Percentiles rank a stretch among this genome's conserved stretches.
Evolutionary conservation across 2,797 vertebrate genomes (phyloP).

Genomic region (Tapera naevia): DNA sequence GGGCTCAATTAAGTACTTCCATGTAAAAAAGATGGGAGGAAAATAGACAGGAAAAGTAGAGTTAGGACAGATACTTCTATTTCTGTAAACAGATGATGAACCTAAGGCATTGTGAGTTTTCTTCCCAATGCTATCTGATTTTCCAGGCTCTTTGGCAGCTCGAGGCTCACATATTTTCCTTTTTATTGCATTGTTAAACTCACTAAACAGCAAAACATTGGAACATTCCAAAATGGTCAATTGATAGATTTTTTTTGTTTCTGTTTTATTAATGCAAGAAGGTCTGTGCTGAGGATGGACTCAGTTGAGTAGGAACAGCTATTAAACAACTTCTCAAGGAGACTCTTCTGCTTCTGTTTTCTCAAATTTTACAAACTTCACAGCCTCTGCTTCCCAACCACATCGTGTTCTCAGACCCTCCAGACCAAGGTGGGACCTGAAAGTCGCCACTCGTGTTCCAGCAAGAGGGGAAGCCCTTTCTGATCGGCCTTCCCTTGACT

Average conservation of each 20-base stretch:
- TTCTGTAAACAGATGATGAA: slow-evolving; percentile 26
- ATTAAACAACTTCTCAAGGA: not conserved
- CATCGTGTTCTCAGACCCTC: not conserved
- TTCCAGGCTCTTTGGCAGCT: slow-evolving; percentile 20
- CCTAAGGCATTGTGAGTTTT: not conserved
- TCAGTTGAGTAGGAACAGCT: not conserved
- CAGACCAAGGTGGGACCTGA: not conserved
- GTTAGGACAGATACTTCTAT: slow-evolving; percentile 25
- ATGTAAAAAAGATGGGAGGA: not conserved
- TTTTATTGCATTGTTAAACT: not conserved
- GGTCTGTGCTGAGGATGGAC: not conserved
- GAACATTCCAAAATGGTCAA: not conserved
- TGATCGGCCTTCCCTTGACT: not conserved
- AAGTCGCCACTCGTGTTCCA: not conserved
- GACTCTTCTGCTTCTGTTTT: not conserved
- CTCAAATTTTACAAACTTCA: not conserved
- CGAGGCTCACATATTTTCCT: not conserved
- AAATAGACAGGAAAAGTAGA: not conserved
- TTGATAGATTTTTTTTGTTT: not conserved
- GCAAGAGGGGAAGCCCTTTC: rapidly evolving
- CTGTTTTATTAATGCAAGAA: not conserved
- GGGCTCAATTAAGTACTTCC: not conserved
- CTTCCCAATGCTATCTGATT: not conserved
- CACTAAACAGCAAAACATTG: not conserved
- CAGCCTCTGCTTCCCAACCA: not conserved